Evolutionary conservation across 2,797 vertebrate genomes (phyloP).

Genomic region (Sebastolobus alascanus): DNA sequence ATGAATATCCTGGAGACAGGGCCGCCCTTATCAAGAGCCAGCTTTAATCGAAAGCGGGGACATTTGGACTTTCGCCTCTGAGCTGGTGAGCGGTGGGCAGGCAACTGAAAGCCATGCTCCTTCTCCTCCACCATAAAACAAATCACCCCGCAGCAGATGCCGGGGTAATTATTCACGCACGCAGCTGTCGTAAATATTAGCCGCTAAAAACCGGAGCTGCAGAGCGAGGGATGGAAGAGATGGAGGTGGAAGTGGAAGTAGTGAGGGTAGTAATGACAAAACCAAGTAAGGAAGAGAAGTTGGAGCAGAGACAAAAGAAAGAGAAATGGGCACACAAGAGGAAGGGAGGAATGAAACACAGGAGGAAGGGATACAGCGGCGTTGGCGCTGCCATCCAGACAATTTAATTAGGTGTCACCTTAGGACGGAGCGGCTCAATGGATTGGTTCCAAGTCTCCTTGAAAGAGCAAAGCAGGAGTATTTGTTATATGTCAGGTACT

Average conservation of each 20-base stretch:
- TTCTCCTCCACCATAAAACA: conserved; percentile 77
- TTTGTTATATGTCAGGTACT: conserved; percentile 83
- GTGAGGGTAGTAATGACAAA: conserved; percentile 3
- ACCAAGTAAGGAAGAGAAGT: conserved; percentile 32
- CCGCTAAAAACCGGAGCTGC: conserved; percentile 57
- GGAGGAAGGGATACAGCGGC: conserved; percentile 54
- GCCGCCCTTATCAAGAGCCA: conserved; percentile 78
- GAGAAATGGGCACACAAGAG: conserved; percentile 36
- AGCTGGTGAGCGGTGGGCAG: conserved; percentile 49
- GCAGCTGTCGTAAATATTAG: conserved; percentile 83
- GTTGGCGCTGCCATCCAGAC: conserved; percentile 76
- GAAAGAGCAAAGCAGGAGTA: conserved; percentile 82
- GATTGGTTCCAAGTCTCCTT: conserved; percentile 87
- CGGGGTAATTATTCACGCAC: conserved; percentile 84
- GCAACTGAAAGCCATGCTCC: conserved; percentile 51
- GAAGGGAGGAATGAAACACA: conserved; percentile 42
- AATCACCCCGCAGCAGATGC: conserved; percentile 86
- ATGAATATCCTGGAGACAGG: conserved; percentile 81
- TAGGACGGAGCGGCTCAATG: conserved; percentile 81
- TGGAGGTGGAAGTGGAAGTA: conserved; percentile 10
- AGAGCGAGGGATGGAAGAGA: conserved; percentile 40
- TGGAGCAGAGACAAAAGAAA: conserved; percentile 46
- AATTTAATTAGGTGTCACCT: conserved; percentile 89
- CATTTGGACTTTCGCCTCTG: conserved; percentile 76
- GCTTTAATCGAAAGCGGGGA: conserved; percentile 85